phyloP scores from a whole-genome alignment of 2,797 vertebrate genomes.

The Typhlichthys subterraneus region DNA sequence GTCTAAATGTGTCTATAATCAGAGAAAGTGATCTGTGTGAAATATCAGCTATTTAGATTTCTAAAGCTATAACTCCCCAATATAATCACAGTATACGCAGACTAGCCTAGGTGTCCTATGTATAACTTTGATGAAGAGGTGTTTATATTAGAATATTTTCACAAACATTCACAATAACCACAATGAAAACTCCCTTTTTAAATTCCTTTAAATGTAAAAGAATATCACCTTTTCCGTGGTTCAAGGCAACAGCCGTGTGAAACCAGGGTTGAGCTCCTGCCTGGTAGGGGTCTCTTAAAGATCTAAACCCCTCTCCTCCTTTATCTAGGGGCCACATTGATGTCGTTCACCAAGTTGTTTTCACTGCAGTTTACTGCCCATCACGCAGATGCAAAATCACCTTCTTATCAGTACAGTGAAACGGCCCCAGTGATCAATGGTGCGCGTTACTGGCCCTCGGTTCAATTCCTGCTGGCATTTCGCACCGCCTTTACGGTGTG shows the following conservation, averaged over 20 bases:
- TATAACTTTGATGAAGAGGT: no score
- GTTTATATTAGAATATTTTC: no score
- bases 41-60: no score
- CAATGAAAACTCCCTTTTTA: no score
- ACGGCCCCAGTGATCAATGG: constrained; percentile 46
- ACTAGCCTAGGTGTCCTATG: no score
- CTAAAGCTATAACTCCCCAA: no score
- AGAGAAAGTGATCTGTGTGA: no score
- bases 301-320: constrained; percentile 14
- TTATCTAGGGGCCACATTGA: constrained; percentile 28
- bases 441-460: constrained; percentile 56
- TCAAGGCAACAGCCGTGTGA: constrained; percentile 21
- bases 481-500: constrained; percentile 59
- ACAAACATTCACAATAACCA: no score
- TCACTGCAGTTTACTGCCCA: constrained; percentile 26
- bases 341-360: constrained; percentile 37
- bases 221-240: constrained; percentile 19
- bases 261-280: constrained; percentile 10
- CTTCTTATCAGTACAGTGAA: constrained; percentile 62
- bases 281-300: not conserved
- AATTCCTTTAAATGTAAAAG: no score
- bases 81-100: no score
- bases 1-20: no score
- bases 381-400: not conserved
- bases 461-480: constrained; percentile 66